A percentile compares a stretch with the other conserved stretches of the same genome.
phyloP scores from a whole-genome alignment of 2,888 invertebrate species.

The Nymphalis urticae region DNA sequence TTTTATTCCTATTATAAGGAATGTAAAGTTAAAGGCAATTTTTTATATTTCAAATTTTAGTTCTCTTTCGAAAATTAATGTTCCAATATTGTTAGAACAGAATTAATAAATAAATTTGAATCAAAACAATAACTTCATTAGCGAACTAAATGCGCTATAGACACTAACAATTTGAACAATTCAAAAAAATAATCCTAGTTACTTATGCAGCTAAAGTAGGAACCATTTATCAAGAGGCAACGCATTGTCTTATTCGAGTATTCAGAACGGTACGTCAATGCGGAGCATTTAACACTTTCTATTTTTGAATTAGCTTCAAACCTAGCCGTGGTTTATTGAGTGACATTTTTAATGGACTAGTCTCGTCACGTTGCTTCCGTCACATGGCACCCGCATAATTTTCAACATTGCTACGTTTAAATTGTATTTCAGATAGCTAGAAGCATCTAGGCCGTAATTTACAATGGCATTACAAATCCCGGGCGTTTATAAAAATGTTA shows the following conservation, averaged over 20 bases:
- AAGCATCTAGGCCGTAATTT: background rate
- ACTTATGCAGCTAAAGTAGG: slow-evolving; percentile 37
- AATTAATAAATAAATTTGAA: slow-evolving; percentile 12
- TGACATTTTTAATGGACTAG: slow-evolving; percentile 54
- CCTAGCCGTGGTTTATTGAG: slow-evolving; percentile 53
- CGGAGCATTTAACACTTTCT: slow-evolving; percentile 73
- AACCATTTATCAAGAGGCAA: slow-evolving; percentile 45
- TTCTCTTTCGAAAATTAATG: background rate
- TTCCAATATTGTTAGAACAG: slow-evolving; percentile 1
- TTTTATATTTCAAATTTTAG: background rate
- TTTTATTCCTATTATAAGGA: background rate
- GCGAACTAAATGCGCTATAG: slow-evolving; percentile 12
- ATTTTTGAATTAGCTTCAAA: slow-evolving; percentile 58
- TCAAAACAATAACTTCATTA: slow-evolving; percentile 7
- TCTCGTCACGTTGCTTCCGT: slow-evolving; percentile 9
- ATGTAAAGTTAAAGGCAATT: background rate
- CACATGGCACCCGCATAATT: slow-evolving; percentile 13
- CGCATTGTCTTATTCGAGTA: slow-evolving; percentile 51
- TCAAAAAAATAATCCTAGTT: slow-evolving; percentile 34
- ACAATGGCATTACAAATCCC: slow-evolving; percentile 6
- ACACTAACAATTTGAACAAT: slow-evolving; percentile 22
- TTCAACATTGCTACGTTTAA: background rate
- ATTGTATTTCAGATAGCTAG: background rate
- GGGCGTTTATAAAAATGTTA: slow-evolving; percentile 22
- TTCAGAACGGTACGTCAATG: slow-evolving; percentile 58